Conservation (phyloP, 2,888 invertebrate species). For the Macrophya annulata region DNA sequence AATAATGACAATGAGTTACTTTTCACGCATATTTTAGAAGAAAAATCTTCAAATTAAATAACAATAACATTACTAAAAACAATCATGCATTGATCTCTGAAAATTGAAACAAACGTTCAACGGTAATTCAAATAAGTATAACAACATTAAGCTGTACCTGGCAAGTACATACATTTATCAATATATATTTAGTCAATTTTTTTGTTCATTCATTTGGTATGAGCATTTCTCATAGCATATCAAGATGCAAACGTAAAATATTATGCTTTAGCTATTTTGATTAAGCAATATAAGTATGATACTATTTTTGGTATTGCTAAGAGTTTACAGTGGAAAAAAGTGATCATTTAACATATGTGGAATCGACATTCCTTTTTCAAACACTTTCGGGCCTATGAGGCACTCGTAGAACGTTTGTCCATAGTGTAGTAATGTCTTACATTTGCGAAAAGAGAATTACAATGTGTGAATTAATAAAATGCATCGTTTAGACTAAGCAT, state of each 20-base stretch:
- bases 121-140: neutral
- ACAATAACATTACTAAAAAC: neutral
- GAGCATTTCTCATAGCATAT: neutral
- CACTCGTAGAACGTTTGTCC: slow-evolving; percentile 32
- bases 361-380: slow-evolving; percentile 5
- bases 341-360: neutral
- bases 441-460: neutral
- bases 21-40: neutral
- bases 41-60: neutral
- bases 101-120: neutral
- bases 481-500: slow-evolving; percentile 60
- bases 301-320: slow-evolving; percentile 14
- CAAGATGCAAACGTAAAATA: neutral
- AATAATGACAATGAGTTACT: neutral
- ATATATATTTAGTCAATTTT: neutral
- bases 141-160: neutral
- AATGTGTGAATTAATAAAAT: slow-evolving; percentile 32
- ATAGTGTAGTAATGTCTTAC: slow-evolving; percentile 34
- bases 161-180: neutral
- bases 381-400: slow-evolving; percentile 19
- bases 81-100: neutral
- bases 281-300: neutral
- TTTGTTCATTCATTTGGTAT: neutral
- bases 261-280: neutral
- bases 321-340: neutral